Evolutionary conservation across 2,888 invertebrate species (phyloP), one percentile per base, ranked within the genome.

Genomic region (Alcis repandata): DNA sequence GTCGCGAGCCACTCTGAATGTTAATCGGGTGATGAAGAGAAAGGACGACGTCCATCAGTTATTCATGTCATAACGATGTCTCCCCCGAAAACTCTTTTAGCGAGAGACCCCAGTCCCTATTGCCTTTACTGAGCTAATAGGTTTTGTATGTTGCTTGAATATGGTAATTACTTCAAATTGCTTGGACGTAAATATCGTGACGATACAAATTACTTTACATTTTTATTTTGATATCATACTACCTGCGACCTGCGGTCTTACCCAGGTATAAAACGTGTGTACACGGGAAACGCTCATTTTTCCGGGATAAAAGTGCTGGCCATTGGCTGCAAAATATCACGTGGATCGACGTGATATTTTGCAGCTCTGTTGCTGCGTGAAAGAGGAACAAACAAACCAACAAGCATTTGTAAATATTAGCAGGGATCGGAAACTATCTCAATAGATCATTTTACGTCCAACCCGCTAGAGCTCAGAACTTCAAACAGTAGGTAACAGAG

Each of bases 31-130:
- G 80, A 79, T 82, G 84, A 84, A 83, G 86, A 84, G 83, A 80
- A 79, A 80, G 85, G 82, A 78, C 85, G 79, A 66, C 84, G 84
- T 85, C 88, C 88, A 90, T 90, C 89, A 87, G 88, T 87, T 85
- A 90, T 91, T 90, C 89, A 86, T 85, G 87, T 84, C 88, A 84
- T 86, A 86, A 85, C 83, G 82, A 84, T 82, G 83, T 82, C 83
- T 80, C 79, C 80, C 45, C 80, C 79, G 73, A 74, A 83, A 85
- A 88, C 83, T 86, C 84, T 87, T 87, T 87, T 83, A 84, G 80
- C 80, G 51, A 63, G 68, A 63, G 59, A 38, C 57, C 59, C 67
- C 59, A 51, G 56, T 59, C 46, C 51, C 65, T 70, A 73, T 73
- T 69, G 68, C 71, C 63, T 68, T 69, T 69, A 65, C 67, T 48